Percentiles rank a stretch among this genome's conserved stretches.
Evolutionary conservation across 2,113 vertebrate species (phyloP).

Genomic region (Austrofundulus limnaeus): DNA sequence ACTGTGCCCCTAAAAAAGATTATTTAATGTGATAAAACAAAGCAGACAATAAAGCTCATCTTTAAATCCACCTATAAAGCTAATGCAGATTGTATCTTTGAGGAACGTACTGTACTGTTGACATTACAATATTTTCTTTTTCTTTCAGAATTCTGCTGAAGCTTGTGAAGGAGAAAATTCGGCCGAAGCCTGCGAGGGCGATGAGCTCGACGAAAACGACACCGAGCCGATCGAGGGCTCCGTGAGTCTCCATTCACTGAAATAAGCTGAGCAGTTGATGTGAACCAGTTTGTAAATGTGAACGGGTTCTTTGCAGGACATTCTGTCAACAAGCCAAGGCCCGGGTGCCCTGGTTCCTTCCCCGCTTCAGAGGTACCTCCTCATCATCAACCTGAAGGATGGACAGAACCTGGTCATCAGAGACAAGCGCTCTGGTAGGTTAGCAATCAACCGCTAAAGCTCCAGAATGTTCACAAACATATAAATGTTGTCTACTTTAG

Average conservation of each 20-base stretch:
- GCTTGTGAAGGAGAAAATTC: conserved; percentile 15
- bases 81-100: too few relatives aligned
- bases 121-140: not conserved
- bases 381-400: conserved; percentile 89
- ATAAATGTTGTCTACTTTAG: not conserved
- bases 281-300: conserved; percentile 2
- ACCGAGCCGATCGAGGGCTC: conserved; percentile 28
- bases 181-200: not conserved
- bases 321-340: not conserved
- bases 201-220: conserved; percentile 35
- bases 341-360: conserved; percentile 10
- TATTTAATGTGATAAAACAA: not conserved
- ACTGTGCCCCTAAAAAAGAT: not conserved
- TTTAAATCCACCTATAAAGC: too few relatives aligned
- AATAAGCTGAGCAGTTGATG: not conserved
- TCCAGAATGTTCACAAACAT: not conserved
- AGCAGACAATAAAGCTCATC: too few relatives aligned
- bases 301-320: conserved; percentile 17
- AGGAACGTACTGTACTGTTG: not conserved
- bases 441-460: not conserved
- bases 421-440: conserved; percentile 87
- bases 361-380: conserved; percentile 79
- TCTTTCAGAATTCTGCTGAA: conserved; percentile 49
- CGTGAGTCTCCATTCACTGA: conserved; percentile 52
- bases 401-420: conserved; percentile 89